phyloP scores from a whole-genome alignment of 2,797 vertebrate genomes.

The Pristis pectinata region DNA sequence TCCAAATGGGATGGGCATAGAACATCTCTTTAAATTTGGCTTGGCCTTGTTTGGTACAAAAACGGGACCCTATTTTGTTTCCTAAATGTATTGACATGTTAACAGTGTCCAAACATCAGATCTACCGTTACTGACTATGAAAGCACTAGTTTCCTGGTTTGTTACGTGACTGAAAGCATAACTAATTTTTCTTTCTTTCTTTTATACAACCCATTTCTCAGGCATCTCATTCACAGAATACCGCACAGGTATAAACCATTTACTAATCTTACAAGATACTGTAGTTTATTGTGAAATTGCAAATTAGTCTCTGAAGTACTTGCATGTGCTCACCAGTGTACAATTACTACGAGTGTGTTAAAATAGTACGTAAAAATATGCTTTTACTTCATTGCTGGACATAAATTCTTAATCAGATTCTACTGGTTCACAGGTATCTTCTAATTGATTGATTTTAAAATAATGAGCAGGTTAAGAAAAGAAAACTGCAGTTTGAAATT shows the following conservation, averaged over 20 bases:
- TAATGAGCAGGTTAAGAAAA: slow-evolving; percentile 4
- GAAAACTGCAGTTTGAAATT: slow-evolving; percentile 4
- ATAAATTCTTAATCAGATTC: neutral
- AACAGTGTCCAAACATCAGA: neutral
- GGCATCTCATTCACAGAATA: slow-evolving; percentile 37
- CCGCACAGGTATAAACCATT: slow-evolving; percentile 35
- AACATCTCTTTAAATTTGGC: neutral
- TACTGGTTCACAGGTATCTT: neutral
- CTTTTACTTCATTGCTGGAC: neutral
- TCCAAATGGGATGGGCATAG: no score
- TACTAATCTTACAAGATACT: slow-evolving; percentile 34
- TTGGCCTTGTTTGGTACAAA: neutral
- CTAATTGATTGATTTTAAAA: slow-evolving; percentile 20
- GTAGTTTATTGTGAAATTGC: slow-evolving; percentile 32
- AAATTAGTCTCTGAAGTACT: slow-evolving; percentile 13
- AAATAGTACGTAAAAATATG: neutral
- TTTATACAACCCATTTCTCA: slow-evolving; percentile 35
- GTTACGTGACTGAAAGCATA: slow-evolving; percentile 31
- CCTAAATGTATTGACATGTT: neutral
- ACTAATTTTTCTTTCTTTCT: slow-evolving; percentile 37
- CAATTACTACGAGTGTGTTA: slow-evolving; percentile 14
- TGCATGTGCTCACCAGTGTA: neutral
- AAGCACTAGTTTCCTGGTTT: slow-evolving; percentile 26
- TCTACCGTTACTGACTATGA: neutral
- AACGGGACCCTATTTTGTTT: neutral